These are phyloP conservation scores for Eleutherodactylus coqui DNA, from an alignment of 2,797 vertebrate genomes.

Conservation along the genomic window DNA sequence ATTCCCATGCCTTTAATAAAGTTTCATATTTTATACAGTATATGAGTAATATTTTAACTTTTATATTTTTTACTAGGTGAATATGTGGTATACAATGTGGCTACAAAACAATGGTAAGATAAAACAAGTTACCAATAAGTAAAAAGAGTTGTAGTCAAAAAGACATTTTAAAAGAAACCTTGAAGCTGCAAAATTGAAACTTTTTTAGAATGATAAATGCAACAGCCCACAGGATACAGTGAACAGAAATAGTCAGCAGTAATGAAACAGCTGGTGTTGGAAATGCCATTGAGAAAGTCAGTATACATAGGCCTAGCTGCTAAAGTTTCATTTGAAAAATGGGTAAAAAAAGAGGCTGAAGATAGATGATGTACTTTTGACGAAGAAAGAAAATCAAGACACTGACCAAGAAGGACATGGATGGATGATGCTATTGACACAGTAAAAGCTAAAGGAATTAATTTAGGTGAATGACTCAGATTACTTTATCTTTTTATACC, in stretches of 20 bases:
- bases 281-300: slow-evolving; percentile 65
- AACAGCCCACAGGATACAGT: slow-evolving; percentile 56
- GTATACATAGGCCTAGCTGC: slow-evolving; percentile 54
- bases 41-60: no score
- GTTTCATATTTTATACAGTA: no score
- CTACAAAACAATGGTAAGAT: not conserved
- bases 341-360: slow-evolving; percentile 52
- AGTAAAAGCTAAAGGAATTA: slow-evolving; percentile 58
- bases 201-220: slow-evolving; percentile 59
- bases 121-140: not conserved
- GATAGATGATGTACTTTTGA: slow-evolving; percentile 57
- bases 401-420: slow-evolving; percentile 50
- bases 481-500: slow-evolving; percentile 58
- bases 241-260: slow-evolving; percentile 50
- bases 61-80: not conserved
- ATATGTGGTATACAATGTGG: not conserved
- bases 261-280: slow-evolving; percentile 58
- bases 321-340: slow-evolving; percentile 64
- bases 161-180: slow-evolving; percentile 60
- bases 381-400: slow-evolving; percentile 61
- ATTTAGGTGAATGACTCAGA: slow-evolving; percentile 50
- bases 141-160: slow-evolving; percentile 28
- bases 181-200: slow-evolving; percentile 48
- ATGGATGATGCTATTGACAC: slow-evolving; percentile 56
- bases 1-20: no score